Base-by-base conservation (phyloP, 2,113 vertebrate genomes). In the Addax nasomaculatus region DNA sequence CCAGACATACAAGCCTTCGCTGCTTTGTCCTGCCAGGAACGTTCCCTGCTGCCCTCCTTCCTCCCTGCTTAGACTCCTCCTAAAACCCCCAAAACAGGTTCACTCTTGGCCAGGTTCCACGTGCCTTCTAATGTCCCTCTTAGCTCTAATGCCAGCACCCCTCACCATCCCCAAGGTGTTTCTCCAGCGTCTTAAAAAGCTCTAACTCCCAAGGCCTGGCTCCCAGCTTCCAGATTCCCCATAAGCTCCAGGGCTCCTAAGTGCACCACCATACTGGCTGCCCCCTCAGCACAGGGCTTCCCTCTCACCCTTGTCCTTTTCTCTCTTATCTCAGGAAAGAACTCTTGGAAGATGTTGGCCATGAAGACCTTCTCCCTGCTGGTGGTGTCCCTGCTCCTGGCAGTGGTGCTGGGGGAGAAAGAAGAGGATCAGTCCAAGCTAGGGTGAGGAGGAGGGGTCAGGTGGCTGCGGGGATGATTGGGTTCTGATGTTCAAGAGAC, bases 331-430 rank as follows among this genome's bases (percentile, higher is more conserved):
- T 90, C 33, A 19, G 90, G 25, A 96, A 84, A 85, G 17, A 80
- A 43, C 36, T 29, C 19, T 21, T 87, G 36, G 95, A 95, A 90
- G 64, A 99, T 97, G 98, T 25, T 87, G 33, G 90, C 92, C 39
- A 4, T 98, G 83, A 98, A 97, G 94, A 85, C 91, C 53, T 91
- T 98, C n/a, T 84, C 96, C 43, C 96, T 98, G 96, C 96, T 99
- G 30, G 29, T 99, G 2, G 93, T 96, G 36, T 97, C 97, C 29
- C 95, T 99, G 43, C 96, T 98, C 57, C 95, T 98, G 83, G 97
- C 97, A 9, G 15, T 98, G 57, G 97, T 89, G n/a, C 64, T 95
- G 2, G 96, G 95, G 55, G 93, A 98, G 8, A 97, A 96, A 92
- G 98, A 98, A 27, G 97, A 98, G 21, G 95, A 85, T 11, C 1